Base-by-base conservation (phyloP, 2,113 vertebrate genomes). In the Reinhardtius hippoglossoides region DNA sequence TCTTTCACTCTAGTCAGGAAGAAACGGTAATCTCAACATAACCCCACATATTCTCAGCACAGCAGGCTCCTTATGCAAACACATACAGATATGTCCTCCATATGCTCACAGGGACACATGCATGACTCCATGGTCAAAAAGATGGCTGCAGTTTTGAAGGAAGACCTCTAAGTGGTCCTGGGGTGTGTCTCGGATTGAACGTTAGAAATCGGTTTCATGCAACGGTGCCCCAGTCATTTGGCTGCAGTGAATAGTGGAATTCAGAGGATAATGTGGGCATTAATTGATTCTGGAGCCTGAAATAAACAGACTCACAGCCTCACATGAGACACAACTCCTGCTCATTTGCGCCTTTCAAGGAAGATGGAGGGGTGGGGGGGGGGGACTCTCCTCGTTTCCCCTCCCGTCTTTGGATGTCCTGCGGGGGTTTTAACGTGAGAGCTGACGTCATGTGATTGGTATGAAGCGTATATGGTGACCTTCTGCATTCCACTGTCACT, bases 231-330 rank as follows among this genome's bases (percentile, higher is more conserved):
- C 82, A 80, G 90, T 91, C 91, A 89, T 94, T 93, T 89, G 76
- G 81, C 82, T 70, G 83, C 80, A 64, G 52, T 91, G 91, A 94
- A 91, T 89, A 83, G 92, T 85, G 79, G 87, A 93, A 93, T 90
- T 91, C 90, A 90, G 87, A 80, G 91, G 92, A 93, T 94, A 93
- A 94, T 93, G 90, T 89, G 21, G 79, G 75, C 90, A 91, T 93
- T 93, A 94, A 95, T 94, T 94, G 92, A 95, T 94, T 93, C 89
- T 88, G 89, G 83, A 83, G 81, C 72, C 87, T 88, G 90, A 89
- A 93, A 93, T 95, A 94, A 94, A 93, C 91, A 92, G 83, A 64
- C 86, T 87, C 82, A 86, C 84, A 78, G 87, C 73, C 80, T 84
- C 85, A 82, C 71, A 80, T 59, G 78, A 86, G 84, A 81, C 78